phyloP scores from a whole-genome alignment of 35 echinoderm and acorn worm genomes.

The Apostichopus parvimensis region DNA sequence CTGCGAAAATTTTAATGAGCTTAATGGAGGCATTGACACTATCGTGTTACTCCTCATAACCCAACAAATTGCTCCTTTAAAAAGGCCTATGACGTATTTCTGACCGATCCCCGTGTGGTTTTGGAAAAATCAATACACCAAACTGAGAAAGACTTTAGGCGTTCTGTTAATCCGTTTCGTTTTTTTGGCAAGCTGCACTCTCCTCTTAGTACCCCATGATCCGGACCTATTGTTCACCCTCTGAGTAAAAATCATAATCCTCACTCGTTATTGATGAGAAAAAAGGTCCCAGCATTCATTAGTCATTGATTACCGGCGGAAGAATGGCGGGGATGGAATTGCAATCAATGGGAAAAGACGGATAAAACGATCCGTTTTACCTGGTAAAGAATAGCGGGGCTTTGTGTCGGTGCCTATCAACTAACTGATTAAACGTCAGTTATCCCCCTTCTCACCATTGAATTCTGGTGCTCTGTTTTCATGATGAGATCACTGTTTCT shows the following conservation, averaged over 20 bases:
- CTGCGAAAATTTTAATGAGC: too few relatives aligned
- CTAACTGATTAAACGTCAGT: neutral
- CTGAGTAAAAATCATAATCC: conserved; percentile 21
- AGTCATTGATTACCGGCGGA: conserved; percentile 24
- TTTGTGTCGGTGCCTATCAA: conserved; percentile 14
- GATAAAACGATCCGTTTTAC: conserved; percentile 41
- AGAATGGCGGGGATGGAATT: conserved; percentile 3
- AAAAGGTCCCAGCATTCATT: neutral
- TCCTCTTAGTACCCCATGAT: neutral
- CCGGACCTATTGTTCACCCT: conserved; percentile 10
- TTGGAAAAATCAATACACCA: conserved; percentile 1
- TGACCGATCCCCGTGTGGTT: neutral
- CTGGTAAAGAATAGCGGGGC: conserved; percentile 4
- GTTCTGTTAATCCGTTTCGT: conserved; percentile 4
- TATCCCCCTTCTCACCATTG: neutral
- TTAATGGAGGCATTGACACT: too few relatives aligned
- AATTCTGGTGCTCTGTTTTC: conserved; percentile 1
- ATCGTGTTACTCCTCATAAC: too few relatives aligned
- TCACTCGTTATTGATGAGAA: conserved; percentile 42
- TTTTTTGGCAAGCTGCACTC: neutral
- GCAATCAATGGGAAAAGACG: conserved; percentile 23
- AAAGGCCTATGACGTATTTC: neutral
- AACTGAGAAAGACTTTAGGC: conserved; percentile 24
- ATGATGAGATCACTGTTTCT: neutral
- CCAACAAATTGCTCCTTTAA: too few relatives aligned